These are phyloP conservation scores for Dendrocincla tyrannina DNA, from an alignment of 2,797 vertebrate species.

Conservation along the genomic window DNA sequence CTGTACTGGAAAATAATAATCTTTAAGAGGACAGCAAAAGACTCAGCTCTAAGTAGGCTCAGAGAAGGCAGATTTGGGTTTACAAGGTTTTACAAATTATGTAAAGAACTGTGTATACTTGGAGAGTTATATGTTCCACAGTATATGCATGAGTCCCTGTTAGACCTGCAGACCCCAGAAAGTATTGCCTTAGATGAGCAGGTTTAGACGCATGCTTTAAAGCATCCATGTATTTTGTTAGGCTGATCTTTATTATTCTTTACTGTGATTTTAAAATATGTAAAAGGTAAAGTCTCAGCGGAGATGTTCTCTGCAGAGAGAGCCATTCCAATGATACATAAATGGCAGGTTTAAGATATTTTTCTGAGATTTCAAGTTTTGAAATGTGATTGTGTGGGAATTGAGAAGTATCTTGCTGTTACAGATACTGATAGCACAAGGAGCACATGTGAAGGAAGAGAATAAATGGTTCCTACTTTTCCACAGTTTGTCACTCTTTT, in stretches of 20 bases:
- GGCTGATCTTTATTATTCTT: not conserved
- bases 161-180: not conserved
- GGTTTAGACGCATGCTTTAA: not conserved
- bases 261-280: not conserved
- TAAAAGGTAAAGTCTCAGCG: not conserved
- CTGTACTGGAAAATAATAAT: not conserved
- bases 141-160: not conserved
- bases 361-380: not conserved
- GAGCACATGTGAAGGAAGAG: not conserved
- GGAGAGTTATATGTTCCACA: not conserved
- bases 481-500: not conserved
- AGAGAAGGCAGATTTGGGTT: not conserved
- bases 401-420: not conserved
- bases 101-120: not conserved
- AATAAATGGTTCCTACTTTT: not conserved
- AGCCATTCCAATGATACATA: not conserved
- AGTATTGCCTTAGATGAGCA: not conserved
- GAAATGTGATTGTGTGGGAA: not conserved
- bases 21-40: not conserved
- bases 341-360: not conserved
- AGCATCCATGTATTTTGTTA: not conserved
- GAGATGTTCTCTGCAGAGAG: not conserved
- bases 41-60: not conserved
- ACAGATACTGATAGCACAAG: not conserved
- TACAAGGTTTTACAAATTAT: not conserved